A percentile compares a stretch with the other conserved stretches of the same genome.
Conservation (phyloP, 2,888 invertebrate species). For the Diloba caeruleocephala region DNA sequence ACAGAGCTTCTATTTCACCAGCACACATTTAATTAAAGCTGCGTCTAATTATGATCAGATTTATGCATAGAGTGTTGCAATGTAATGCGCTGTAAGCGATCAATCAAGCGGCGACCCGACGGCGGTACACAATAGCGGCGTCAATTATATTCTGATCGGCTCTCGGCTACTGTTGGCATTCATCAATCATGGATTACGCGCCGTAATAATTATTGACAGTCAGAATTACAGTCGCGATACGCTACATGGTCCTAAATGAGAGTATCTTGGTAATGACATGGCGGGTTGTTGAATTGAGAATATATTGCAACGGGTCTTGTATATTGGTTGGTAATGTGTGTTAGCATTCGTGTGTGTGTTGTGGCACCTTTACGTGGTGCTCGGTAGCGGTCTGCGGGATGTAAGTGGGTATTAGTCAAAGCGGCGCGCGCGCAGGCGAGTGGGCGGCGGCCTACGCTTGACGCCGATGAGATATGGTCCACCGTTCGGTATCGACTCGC, state of each 20-base stretch:
- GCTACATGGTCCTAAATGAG: slow-evolving; percentile 63
- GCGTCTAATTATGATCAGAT: slow-evolving; percentile 76
- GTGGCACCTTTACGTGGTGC: slow-evolving; percentile 36
- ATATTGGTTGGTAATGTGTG: slow-evolving; percentile 19
- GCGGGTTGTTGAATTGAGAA: slow-evolving; percentile 35
- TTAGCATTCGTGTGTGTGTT: slow-evolving; percentile 26
- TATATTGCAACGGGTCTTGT: slow-evolving; percentile 44
- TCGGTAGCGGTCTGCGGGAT: slow-evolving; percentile 45
- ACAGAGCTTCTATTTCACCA: slow-evolving; percentile 71
- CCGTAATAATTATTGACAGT: slow-evolving; percentile 84
- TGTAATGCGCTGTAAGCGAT: slow-evolving; percentile 62
- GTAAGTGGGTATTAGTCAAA: slow-evolving; percentile 57
- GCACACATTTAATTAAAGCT: slow-evolving; percentile 73
- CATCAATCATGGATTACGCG: slow-evolving; percentile 83
- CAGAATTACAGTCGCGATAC: slow-evolving; percentile 64
- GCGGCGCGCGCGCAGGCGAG: slow-evolving; percentile 49
- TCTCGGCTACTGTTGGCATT: slow-evolving; percentile 77
- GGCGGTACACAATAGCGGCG: slow-evolving; percentile 70
- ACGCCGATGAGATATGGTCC: slow-evolving; percentile 63
- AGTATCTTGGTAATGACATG: slow-evolving; percentile 64
- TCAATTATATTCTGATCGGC: slow-evolving; percentile 75
- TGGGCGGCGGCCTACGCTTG: slow-evolving; percentile 66
- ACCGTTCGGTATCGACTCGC: slow-evolving; percentile 60
- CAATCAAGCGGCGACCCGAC: slow-evolving; percentile 64
- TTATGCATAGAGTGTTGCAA: slow-evolving; percentile 67